Evolutionary conservation across 2,797 vertebrate species (phyloP).

Genomic region (Pangasius sanitwongsei): DNA sequence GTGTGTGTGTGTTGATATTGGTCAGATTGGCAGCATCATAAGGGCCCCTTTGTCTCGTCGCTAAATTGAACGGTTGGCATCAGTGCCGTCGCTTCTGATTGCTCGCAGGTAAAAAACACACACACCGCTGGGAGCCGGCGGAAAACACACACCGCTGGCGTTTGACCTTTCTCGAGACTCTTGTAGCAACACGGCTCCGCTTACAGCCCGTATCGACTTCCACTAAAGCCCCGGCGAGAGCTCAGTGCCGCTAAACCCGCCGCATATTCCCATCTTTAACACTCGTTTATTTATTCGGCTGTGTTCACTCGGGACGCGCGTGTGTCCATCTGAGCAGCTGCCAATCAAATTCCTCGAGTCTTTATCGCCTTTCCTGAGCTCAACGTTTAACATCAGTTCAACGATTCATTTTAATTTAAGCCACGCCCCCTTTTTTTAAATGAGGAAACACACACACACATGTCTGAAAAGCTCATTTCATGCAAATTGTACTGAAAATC

Average conservation of each 20-base stretch:
- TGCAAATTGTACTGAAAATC: too few relatives aligned
- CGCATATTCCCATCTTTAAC: constrained; percentile 4
- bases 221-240: constrained; percentile 76
- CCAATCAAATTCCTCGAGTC: neutral
- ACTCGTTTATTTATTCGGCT: neutral
- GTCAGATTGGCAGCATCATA: constrained; percentile 61
- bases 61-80: constrained; percentile 70
- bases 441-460: neutral
- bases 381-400: neutral
- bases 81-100: constrained; percentile 65
- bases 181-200: constrained; percentile 77
- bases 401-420: neutral
- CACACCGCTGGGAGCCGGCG: constrained; percentile 35
- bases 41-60: constrained; percentile 61
- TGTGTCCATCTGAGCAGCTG: neutral
- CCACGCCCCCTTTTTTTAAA: neutral
- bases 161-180: constrained; percentile 81
- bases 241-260: constrained; percentile 70
- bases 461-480: too few relatives aligned
- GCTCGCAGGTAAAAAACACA: constrained; percentile 70
- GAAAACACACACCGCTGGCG: constrained; percentile 75
- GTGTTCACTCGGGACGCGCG: neutral
- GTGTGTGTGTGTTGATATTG: constrained; percentile 33
- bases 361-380: neutral
- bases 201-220: constrained; percentile 79